Conservation (phyloP, 2,888 invertebrate species). For the Conus canariensis region DNA sequence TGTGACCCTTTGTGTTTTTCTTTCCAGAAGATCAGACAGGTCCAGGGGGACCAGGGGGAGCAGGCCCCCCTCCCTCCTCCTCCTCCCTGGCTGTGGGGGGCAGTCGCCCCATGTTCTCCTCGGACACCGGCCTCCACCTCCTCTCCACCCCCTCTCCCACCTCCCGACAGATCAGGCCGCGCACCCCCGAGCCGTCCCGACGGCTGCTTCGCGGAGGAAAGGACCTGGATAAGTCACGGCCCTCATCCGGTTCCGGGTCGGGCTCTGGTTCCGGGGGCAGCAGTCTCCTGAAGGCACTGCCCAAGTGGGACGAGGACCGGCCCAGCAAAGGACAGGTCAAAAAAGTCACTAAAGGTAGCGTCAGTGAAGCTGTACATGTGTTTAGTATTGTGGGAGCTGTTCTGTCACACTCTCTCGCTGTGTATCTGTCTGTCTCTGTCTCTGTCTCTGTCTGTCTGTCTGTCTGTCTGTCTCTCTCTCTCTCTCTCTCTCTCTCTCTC, state of each 20-base stretch:
- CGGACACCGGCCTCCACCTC: not conserved
- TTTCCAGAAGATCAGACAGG: not conserved
- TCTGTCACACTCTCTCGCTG: not conserved
- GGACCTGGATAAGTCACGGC: conserved; percentile 3
- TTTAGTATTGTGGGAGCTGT: not conserved
- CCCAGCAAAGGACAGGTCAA: not conserved
- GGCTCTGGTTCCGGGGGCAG: not conserved
- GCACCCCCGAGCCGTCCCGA: not conserved
- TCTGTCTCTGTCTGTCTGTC: not conserved
- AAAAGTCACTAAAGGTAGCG: conserved; percentile 9
- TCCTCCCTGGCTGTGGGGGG: not conserved
- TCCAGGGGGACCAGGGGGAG: not conserved
- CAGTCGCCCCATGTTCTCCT: not conserved
- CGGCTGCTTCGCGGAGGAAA: not conserved
- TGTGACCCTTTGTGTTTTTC: not conserved
- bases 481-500: too few relatives aligned
- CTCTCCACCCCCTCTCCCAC: not conserved
- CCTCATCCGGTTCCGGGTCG: not conserved
- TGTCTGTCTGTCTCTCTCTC: not conserved
- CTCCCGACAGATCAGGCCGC: conserved; percentile 2
- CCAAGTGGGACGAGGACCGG: conserved; percentile 17
- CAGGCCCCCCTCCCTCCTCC: not conserved
- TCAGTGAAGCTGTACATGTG: not conserved
- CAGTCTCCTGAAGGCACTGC: not conserved
- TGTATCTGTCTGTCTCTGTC: not conserved